phyloP scores from a whole-genome alignment of 2,888 invertebrate genomes.

The Lathronympha strigana region DNA sequence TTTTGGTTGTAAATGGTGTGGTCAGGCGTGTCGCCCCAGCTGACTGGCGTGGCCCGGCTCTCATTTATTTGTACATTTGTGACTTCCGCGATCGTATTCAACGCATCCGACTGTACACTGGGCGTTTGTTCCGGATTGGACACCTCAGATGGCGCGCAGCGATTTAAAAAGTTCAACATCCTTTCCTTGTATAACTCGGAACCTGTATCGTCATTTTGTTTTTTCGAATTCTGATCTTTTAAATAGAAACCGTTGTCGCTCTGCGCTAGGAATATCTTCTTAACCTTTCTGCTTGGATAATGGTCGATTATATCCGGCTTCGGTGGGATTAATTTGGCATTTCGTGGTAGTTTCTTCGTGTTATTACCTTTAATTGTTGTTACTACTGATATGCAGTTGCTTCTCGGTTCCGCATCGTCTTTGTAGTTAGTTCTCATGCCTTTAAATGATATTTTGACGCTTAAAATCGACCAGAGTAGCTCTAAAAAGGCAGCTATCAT shows the following conservation, averaged over 20 bases:
- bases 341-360: conserved; percentile 66
- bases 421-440: conserved; percentile 86
- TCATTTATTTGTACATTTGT: conserved; percentile 52
- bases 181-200: conserved; percentile 78
- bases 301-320: conserved; percentile 83
- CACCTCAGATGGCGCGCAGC: conserved; percentile 70
- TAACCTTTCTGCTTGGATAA: conserved; percentile 81
- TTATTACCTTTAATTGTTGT: conserved; percentile 84
- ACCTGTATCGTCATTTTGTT: conserved; percentile 72
- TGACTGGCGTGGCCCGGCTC: conserved; percentile 59
- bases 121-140: conserved; percentile 67
- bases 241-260: conserved; percentile 74
- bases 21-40: conserved; percentile 76
- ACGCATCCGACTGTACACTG: conserved; percentile 66
- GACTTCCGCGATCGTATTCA: conserved; percentile 69
- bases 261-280: conserved; percentile 77
- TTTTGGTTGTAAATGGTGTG: conserved; percentile 78
- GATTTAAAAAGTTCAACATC: conserved; percentile 75
- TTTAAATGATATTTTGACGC: conserved; percentile 83
- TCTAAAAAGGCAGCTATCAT: conserved; percentile 84
- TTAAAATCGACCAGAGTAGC: conserved; percentile 85
- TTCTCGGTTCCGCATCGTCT: conserved; percentile 77
- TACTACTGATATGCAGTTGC: conserved; percentile 80
- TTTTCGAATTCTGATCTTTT: conserved; percentile 77
- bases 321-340: conserved; percentile 69